Conservation (phyloP, 2,797 vertebrate genomes). For the Aphelocoma californica region DNA sequence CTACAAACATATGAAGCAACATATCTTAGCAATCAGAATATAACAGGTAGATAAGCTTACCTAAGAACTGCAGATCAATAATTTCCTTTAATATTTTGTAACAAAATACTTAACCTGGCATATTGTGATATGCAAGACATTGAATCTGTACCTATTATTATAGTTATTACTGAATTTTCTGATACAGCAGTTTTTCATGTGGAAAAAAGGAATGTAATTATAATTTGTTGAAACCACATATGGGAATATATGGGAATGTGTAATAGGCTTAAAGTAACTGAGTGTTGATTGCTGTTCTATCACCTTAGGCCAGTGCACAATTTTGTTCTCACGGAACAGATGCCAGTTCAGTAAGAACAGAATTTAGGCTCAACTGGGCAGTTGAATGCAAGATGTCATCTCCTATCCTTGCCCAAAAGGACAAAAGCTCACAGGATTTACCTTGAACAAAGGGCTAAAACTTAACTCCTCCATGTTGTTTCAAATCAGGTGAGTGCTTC, state of each 20-base stretch:
- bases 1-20: background rate
- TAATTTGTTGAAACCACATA: background rate
- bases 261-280: background rate
- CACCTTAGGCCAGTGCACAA: background rate
- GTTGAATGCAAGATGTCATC: background rate
- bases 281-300: background rate
- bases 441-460: background rate
- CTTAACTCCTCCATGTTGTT: background rate
- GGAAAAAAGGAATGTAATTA: background rate
- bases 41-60: background rate
- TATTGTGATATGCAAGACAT: background rate
- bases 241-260: background rate
- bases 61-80: background rate
- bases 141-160: background rate
- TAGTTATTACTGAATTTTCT: background rate
- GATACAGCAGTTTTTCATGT: background rate
- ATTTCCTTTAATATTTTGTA: background rate
- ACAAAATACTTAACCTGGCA: background rate
- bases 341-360: background rate
- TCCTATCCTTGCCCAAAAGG: background rate
- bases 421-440: background rate
- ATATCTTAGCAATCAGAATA: background rate
- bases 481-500: background rate
- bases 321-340: background rate
- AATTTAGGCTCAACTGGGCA: background rate